phyloP scores from a whole-genome alignment of 2,797 vertebrate species.

The Enteromius viviparus region DNA sequence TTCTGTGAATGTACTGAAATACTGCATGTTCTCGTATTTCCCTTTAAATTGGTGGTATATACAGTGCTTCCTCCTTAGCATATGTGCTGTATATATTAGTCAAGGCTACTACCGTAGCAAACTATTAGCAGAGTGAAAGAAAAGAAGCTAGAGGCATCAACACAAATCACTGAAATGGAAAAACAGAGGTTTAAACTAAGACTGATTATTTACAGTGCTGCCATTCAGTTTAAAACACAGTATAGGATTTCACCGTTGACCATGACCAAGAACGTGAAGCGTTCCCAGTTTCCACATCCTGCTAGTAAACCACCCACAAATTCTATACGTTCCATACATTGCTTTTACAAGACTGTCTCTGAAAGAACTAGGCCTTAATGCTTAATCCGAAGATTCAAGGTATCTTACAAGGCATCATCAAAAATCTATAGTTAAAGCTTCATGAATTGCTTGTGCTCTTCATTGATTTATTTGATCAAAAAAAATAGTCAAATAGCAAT shows the following conservation, averaged over 20 bases:
- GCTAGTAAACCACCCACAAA: constrained; percentile 45
- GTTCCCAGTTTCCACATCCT: constrained; percentile 51
- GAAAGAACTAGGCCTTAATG: neutral
- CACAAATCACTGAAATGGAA: constrained; percentile 37
- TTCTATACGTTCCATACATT: constrained; percentile 32
- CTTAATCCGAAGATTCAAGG: neutral
- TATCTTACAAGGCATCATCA: neutral
- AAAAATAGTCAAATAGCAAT: neutral
- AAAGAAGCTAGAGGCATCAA: constrained; percentile 30
- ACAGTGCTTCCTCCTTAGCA: neutral
- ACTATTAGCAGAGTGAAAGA: constrained; percentile 26
- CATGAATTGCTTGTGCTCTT: neutral
- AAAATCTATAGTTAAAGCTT: neutral
- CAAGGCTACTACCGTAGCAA: neutral
- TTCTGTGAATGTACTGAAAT: constrained; percentile 15
- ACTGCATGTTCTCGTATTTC: neutral
- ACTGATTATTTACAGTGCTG: constrained; percentile 45
- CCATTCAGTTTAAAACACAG: constrained; percentile 47
- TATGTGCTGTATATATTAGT: constrained; percentile 4
- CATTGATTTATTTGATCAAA: neutral
- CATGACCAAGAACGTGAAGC: constrained; percentile 35
- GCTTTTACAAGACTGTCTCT: constrained; percentile 10
- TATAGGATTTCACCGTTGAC: constrained; percentile 51
- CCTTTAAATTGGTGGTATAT: neutral
- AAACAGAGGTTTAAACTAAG: constrained; percentile 39